Conservation (phyloP, 2,888 invertebrate genomes). For the Ichneumoninae sp. region DNA sequence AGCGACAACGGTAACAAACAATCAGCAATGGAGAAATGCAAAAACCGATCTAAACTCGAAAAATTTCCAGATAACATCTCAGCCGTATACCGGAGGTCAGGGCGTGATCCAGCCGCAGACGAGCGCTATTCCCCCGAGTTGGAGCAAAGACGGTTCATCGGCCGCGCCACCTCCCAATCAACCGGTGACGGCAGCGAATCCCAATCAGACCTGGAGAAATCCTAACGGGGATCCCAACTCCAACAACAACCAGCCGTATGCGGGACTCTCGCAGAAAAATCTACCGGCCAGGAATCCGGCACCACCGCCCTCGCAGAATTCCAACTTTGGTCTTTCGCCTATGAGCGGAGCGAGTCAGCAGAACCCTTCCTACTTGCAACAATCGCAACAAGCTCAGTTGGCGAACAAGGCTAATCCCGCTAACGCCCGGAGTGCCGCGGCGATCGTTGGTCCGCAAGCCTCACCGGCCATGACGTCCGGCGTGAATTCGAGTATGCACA, state of each 20-base stretch:
- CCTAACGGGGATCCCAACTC: conserved; percentile 30
- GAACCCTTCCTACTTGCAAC: conserved; percentile 35
- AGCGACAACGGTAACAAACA: not conserved
- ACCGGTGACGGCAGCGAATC: not conserved
- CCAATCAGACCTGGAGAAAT: conserved; percentile 47
- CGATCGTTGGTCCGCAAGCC: conserved; percentile 11
- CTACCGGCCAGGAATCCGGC: conserved; percentile 41
- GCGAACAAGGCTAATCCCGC: conserved; percentile 29
- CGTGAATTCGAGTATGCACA: conserved; percentile 49
- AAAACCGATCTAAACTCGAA: conserved; percentile 36
- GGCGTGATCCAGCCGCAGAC: conserved; percentile 40
- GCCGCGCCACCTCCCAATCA: conserved; percentile 11
- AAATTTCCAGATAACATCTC: conserved; percentile 38
- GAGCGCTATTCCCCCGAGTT: not conserved
- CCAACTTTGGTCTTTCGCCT: conserved; percentile 16
- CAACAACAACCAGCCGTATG: conserved; percentile 31
- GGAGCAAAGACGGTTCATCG: conserved; percentile 17
- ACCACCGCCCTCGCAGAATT: conserved; percentile 17
- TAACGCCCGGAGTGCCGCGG: conserved; percentile 8
- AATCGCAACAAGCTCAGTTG: conserved; percentile 28
- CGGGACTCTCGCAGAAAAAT: conserved; percentile 7
- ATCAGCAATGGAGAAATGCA: conserved; percentile 43
- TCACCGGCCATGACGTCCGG: conserved; percentile 7
- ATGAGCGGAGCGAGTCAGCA: conserved; percentile 5
- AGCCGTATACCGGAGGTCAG: conserved; percentile 14